These are phyloP conservation scores for Elachura formosa DNA, from an alignment of 2,113 vertebrate genomes.

Conservation along the genomic window DNA sequence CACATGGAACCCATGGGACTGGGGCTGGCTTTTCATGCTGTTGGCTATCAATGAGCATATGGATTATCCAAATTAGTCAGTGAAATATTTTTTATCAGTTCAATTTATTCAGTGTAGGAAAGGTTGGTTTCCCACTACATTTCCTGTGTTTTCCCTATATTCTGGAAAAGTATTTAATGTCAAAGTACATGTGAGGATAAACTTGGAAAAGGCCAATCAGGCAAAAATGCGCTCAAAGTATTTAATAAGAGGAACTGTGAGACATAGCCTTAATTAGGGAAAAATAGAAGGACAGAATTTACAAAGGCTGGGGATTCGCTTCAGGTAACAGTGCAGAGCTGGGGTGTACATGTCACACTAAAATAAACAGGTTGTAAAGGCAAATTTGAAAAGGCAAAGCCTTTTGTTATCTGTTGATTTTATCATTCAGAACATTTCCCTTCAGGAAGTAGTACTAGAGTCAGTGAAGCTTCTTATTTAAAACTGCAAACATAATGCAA, in stretches of 20 bases:
- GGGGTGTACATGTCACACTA: not conserved
- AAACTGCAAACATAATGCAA: not conserved
- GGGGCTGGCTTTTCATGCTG: not conserved
- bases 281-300: not conserved
- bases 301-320: not conserved
- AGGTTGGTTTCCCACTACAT: not conserved
- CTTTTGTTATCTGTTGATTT: not conserved
- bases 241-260: not conserved
- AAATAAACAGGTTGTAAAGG: not conserved
- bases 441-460: constrained; percentile 33
- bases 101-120: not conserved
- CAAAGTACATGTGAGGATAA: fast-evolving
- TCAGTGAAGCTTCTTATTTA: not conserved
- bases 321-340: not conserved
- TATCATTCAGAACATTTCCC: constrained; percentile 54
- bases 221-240: not conserved
- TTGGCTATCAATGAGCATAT: not conserved
- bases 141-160: not conserved
- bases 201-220: not conserved
- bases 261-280: not conserved
- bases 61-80: not conserved
- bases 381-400: not conserved
- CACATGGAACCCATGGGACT: fast-evolving
- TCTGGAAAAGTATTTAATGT: not conserved
- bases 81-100: not conserved